Base-by-base conservation (phyloP, 2,888 invertebrate genomes). In the Xestoiulus laeticollis region DNA sequence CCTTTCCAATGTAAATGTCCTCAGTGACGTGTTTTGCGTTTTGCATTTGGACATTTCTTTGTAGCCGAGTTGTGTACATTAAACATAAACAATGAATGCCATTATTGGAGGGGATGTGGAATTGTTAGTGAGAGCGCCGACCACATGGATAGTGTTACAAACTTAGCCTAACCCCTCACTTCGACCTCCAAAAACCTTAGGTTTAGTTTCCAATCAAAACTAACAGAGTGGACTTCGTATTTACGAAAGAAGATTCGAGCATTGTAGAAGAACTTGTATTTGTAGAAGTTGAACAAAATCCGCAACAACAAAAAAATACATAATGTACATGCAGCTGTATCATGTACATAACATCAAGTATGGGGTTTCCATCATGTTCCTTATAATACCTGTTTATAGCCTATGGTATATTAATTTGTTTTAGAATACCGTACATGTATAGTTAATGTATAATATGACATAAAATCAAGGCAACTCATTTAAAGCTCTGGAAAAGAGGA, bases 1-100 rank as follows among this genome's bases (percentile, higher is more conserved):
- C 78, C 78, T 78, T 30, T 30, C 30, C 78, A 78, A 32, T 78
- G 78, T 78, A 78, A 78, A 78, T 78, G 78, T 78, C 78, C 30
- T 78, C 78, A 78, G 16, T 32, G 78, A 16, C 78, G 26, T 78
- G 78, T 78, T 78, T 78, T 78, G 78, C 78, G n/a, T 16, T 68
- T 10, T 30, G 78, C 30, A 78, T 78, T 78, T 78, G 30, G 78
- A 78, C 78, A 32, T 32, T 78, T 32, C 78, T 32, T 78, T 32
- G 78, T 30, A 14, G 26, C 30, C 30, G 10, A 2, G 30, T 78
- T 78, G 78, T 78, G 78, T 78, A 32, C 78, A 30, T 78, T 78
- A 14, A 32, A 78, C 78, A 32, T 78, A 78, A 78, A 78, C 78
- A 78, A 78, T 78, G 78, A 32, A 14, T 1, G 30, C 78, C 78